Percentiles rank a stretch among this genome's conserved stretches.
Conservation (phyloP, 1,140 invertebrate species). For the Eulimnadia texana region DNA sequence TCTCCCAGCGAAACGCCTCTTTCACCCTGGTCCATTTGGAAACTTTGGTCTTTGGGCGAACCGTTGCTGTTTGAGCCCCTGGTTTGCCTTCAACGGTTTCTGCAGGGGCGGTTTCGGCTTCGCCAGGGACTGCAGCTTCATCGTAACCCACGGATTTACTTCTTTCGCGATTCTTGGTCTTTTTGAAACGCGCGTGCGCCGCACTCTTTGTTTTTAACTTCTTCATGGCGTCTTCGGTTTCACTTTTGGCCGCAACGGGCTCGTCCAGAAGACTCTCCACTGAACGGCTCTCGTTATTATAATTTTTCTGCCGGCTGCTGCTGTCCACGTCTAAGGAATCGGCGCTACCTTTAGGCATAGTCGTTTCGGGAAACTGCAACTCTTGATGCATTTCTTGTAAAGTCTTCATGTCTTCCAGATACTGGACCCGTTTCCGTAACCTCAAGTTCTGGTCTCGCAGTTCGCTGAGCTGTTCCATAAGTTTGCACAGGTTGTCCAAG, state of each 20-base stretch:
- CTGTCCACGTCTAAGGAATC: conserved; percentile 17
- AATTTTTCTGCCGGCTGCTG: conserved; percentile 15
- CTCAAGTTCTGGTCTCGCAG: conserved; percentile 52
- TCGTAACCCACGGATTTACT: conserved; percentile 36
- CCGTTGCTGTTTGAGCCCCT: not conserved
- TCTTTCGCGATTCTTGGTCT: conserved; percentile 23
- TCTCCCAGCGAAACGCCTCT: conserved; percentile 60
- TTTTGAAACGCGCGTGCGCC: conserved; percentile 16
- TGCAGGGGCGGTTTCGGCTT: not conserved
- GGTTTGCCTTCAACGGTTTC: not conserved
- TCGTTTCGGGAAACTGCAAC: conserved; percentile 15
- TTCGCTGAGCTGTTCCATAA: conserved; percentile 56
- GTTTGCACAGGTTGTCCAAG: conserved; percentile 52
- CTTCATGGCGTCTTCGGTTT: not conserved
- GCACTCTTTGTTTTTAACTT: not conserved
- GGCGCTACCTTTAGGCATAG: conserved; percentile 11
- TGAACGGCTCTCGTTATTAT: conserved; percentile 2
- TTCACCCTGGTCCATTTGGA: conserved; percentile 72
- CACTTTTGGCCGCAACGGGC: not conserved
- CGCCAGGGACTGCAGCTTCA: conserved; percentile 10
- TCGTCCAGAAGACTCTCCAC: conserved; percentile 2
- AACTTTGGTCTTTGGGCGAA: conserved; percentile 33
- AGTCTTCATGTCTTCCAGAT: conserved; percentile 52
- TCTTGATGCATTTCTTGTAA: conserved; percentile 37
- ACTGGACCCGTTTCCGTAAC: conserved; percentile 48